Percentiles rank a stretch among this genome's conserved stretches.
phyloP scores from a whole-genome alignment of 2,888 invertebrate species.

The Hymenopus coronatus region DNA sequence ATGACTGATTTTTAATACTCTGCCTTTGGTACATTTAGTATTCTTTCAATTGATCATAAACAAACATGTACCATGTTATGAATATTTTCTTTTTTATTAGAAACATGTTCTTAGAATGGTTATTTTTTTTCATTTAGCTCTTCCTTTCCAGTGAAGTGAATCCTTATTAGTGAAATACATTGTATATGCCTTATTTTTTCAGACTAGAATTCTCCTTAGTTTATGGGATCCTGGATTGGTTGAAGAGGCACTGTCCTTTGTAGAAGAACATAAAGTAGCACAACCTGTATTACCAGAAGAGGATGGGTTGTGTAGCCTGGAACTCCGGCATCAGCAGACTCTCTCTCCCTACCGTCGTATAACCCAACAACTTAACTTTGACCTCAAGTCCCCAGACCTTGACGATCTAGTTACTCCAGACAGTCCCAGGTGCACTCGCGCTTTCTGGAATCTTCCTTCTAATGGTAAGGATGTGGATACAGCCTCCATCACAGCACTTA shows the following conservation, averaged over 20 bases:
- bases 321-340: conserved; percentile 49
- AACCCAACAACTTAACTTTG: conserved; percentile 73
- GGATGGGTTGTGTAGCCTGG: conserved; percentile 45
- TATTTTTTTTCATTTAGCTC: too few relatives aligned
- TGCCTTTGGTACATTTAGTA: too few relatives aligned
- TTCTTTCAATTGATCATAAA: too few relatives aligned
- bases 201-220: conserved; percentile 71
- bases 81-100: too few relatives aligned
- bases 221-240: conserved; percentile 84
- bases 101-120: too few relatives aligned
- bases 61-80: too few relatives aligned
- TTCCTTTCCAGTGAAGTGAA: too few relatives aligned
- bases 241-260: conserved; percentile 79
- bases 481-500: conserved; percentile 1
- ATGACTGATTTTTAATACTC: too few relatives aligned
- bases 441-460: conserved; percentile 52
- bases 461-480: conserved; percentile 16
- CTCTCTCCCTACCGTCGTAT: conserved; percentile 73
- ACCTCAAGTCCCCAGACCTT: conserved; percentile 65
- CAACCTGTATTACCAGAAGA: conserved; percentile 42
- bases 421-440: conserved; percentile 60
- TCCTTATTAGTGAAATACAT: too few relatives aligned
- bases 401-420: conserved; percentile 65
- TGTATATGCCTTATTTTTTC: conserved; percentile 31
- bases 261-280: conserved; percentile 71